Percentiles rank a stretch among this genome's conserved stretches.
phyloP scores from a whole-genome alignment of 2,888 invertebrate genomes.

The Polylopha cassiicola region DNA sequence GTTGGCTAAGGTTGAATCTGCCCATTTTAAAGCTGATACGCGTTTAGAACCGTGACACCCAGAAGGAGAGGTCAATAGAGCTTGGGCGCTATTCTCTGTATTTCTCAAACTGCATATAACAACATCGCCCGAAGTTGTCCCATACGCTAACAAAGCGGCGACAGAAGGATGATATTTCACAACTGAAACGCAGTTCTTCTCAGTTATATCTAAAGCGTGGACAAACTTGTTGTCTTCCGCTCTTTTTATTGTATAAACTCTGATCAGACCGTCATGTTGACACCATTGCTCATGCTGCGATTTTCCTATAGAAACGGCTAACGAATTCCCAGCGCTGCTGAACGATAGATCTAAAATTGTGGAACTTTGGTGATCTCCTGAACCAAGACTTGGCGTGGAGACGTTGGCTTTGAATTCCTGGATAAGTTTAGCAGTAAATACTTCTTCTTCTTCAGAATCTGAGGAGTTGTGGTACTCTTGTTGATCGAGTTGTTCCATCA shows the following conservation, averaged over 20 bases:
- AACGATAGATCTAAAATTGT: slow-evolving; percentile 51
- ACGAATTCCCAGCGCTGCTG: slow-evolving; percentile 56
- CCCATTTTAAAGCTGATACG: slow-evolving; percentile 53
- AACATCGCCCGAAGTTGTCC: slow-evolving; percentile 56
- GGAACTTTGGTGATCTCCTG: slow-evolving; percentile 46
- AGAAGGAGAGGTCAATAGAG: slow-evolving; percentile 46
- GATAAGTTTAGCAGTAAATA: slow-evolving; percentile 42
- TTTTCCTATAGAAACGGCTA: slow-evolving; percentile 55
- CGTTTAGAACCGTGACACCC: slow-evolving; percentile 53
- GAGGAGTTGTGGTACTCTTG: slow-evolving; percentile 48
- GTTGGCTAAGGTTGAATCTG: slow-evolving; percentile 46
- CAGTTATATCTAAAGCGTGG: slow-evolving; percentile 47
- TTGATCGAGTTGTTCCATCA: slow-evolving; percentile 58
- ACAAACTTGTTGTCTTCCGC: slow-evolving; percentile 70
- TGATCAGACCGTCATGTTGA: slow-evolving; percentile 52
- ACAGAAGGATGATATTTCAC: slow-evolving; percentile 53
- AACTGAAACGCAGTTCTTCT: slow-evolving; percentile 57
- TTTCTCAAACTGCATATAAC: slow-evolving; percentile 52
- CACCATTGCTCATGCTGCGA: slow-evolving; percentile 61
- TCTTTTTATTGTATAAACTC: slow-evolving; percentile 50
- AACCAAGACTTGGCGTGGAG: slow-evolving; percentile 36
- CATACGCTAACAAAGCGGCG: slow-evolving; percentile 56
- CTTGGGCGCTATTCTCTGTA: slow-evolving; percentile 36
- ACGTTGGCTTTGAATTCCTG: slow-evolving; percentile 48
- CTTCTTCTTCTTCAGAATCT: slow-evolving; percentile 62